A percentile compares a stretch with the other conserved stretches of the same genome.
Evolutionary conservation across 2,797 vertebrate genomes (phyloP).

Genomic region (Gallirallus australis): DNA sequence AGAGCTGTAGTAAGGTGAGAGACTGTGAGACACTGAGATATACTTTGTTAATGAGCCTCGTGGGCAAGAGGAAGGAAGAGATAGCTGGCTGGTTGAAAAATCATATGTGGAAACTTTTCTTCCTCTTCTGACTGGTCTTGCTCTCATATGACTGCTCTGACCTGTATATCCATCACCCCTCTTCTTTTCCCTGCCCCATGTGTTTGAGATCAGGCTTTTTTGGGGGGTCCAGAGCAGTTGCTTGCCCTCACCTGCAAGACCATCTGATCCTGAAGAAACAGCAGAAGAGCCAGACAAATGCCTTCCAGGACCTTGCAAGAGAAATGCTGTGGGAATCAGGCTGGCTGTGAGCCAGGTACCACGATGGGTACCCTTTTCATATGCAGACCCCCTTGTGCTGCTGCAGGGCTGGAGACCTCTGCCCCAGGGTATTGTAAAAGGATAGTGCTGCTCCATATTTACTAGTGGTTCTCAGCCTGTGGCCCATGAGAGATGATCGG

Average conservation of each 20-base stretch:
- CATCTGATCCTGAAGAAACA: background rate
- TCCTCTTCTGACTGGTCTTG: background rate
- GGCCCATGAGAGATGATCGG: background rate
- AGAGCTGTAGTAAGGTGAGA: background rate
- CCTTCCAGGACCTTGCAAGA: background rate
- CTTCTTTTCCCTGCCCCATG: background rate
- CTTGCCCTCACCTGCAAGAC: background rate
- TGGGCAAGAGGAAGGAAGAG: background rate
- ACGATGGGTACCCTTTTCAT: accelerated
- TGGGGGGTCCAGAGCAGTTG: background rate
- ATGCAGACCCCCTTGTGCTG: background rate
- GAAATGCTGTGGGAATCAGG: background rate
- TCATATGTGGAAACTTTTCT: background rate
- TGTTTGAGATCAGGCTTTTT: background rate
- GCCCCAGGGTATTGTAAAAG: background rate
- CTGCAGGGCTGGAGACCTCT: background rate
- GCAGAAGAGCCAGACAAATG: background rate
- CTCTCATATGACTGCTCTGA: background rate
- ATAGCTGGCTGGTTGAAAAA: background rate
- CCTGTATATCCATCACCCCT: background rate
- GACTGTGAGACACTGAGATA: background rate
- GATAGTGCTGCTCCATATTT: background rate
- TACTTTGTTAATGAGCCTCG: background rate
- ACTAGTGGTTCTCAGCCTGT: background rate
- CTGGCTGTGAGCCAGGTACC: background rate